Evolutionary conservation across 92 coral and sea anemone species (phyloP).

Genomic region (Palythoa grandiflora): DNA sequence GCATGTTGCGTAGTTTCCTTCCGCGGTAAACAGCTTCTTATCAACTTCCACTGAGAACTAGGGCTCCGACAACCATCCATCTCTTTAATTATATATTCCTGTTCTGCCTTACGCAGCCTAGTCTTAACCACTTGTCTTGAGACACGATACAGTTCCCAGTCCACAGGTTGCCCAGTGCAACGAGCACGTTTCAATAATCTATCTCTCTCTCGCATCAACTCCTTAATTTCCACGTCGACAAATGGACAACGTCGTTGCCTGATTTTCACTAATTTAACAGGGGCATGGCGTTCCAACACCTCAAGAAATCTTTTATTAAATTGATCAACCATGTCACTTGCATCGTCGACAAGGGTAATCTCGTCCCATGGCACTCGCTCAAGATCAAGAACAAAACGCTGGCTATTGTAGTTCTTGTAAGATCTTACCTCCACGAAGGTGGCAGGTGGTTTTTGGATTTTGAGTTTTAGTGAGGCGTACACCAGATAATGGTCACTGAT

Average conservation of each 20-base stretch:
- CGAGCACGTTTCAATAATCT: conserved; percentile 30
- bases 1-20: conserved; percentile 55
- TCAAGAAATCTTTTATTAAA: conserved; percentile 54
- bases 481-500: conserved; percentile 71
- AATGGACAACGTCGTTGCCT: conserved; percentile 44
- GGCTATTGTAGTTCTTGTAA: conserved; percentile 48
- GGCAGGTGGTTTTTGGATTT: conserved; percentile 53
- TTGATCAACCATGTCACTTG: conserved; percentile 55
- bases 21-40: conserved; percentile 56
- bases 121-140: not conserved
- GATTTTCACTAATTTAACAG: not conserved
- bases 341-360: conserved; percentile 45
- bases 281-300: conserved; percentile 35
- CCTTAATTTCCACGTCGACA: conserved; percentile 48
- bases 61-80: conserved; percentile 55
- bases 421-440: conserved; percentile 55
- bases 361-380: conserved; percentile 61
- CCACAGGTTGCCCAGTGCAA: conserved; percentile 47
- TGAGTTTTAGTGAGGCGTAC: conserved; percentile 58
- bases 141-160: conserved; percentile 29
- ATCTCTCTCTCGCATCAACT: conserved; percentile 27
- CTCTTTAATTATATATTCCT: conserved; percentile 46
- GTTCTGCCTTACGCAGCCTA: conserved; percentile 1
- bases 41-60: conserved; percentile 64
- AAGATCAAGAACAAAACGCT: conserved; percentile 59